Percentiles rank a stretch among this genome's conserved stretches.
Conservation (phyloP, 2,113 vertebrate species). For the Datnioides undecimradiatus region DNA sequence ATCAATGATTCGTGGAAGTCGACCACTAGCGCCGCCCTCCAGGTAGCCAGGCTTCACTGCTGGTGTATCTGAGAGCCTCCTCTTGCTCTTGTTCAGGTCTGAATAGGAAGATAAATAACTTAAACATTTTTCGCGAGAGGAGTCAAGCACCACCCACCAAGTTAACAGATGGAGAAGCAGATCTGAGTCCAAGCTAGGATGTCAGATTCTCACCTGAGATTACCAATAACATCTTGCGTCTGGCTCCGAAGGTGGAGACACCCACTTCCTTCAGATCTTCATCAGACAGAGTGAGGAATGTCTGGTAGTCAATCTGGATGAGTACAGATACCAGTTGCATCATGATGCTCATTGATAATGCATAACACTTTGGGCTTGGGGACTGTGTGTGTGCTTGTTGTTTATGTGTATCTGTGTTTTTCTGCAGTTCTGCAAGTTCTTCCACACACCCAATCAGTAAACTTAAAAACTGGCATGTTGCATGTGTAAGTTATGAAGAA, state of each 20-base stretch:
- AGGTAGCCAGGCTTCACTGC: conserved; percentile 81
- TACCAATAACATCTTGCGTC: conserved; percentile 86
- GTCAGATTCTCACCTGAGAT: conserved; percentile 80
- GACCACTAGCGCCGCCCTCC: conserved; percentile 86
- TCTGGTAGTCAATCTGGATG: conserved; percentile 86
- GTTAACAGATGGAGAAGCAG: not conserved
- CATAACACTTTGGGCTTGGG: not conserved
- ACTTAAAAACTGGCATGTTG: not conserved
- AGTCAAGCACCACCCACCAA: not conserved
- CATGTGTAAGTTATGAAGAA: not conserved
- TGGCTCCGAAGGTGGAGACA: conserved; percentile 85
- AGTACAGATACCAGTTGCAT: conserved; percentile 10
- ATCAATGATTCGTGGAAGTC: conserved; percentile 83
- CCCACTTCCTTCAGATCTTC: conserved; percentile 88
- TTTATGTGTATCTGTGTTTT: not conserved
- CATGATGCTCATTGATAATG: conserved; percentile 26
- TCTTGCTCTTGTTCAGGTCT: conserved; percentile 84
- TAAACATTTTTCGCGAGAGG: not conserved
- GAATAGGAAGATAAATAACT: conserved; percentile 14
- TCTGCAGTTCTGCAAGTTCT: not conserved
- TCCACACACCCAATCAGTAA: not conserved
- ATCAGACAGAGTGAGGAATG: conserved; percentile 86
- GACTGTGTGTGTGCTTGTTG: not conserved
- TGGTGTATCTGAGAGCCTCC: conserved; percentile 76
- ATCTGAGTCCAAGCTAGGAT: not conserved